phyloP scores from a whole-genome alignment of 2,888 invertebrate species.

The Hesperia comma region DNA sequence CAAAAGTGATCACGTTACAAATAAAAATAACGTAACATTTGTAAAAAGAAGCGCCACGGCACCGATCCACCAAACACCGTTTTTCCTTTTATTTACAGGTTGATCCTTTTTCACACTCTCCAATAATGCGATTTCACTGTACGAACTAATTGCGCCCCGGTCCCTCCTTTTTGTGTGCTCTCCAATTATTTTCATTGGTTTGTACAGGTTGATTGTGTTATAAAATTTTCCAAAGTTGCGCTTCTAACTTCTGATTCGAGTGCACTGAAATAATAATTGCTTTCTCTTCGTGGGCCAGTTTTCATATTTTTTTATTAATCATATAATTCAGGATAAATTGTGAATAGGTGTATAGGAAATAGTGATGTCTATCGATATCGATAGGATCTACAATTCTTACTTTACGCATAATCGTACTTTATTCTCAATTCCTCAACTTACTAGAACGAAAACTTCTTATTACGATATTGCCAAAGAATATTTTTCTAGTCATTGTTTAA shows the following conservation, averaged over 20 bases:
- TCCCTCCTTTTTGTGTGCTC: constrained; percentile 51
- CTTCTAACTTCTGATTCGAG: constrained; percentile 9
- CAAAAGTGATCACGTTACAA: constrained; percentile 39
- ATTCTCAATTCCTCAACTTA: too few relatives aligned
- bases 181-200: constrained; percentile 49
- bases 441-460: too few relatives aligned
- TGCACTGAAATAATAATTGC: background rate
- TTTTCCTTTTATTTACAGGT: constrained; percentile 56
- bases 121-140: constrained; percentile 73
- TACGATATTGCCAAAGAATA: too few relatives aligned
- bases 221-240: constrained; percentile 8
- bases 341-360: too few relatives aligned
- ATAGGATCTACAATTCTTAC: too few relatives aligned
- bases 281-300: too few relatives aligned
- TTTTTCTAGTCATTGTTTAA: too few relatives aligned
- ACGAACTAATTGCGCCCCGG: constrained; percentile 65
- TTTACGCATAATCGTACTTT: too few relatives aligned
- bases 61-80: constrained; percentile 42
- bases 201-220: constrained; percentile 47
- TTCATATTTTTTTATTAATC: too few relatives aligned
- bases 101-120: constrained; percentile 58
- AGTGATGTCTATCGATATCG: too few relatives aligned
- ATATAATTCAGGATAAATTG: too few relatives aligned
- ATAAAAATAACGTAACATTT: constrained; percentile 38
- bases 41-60: constrained; percentile 23